Evolutionary conservation across 1,140 invertebrate genomes (phyloP).

Genomic region (Sycophaga agraensis): DNA sequence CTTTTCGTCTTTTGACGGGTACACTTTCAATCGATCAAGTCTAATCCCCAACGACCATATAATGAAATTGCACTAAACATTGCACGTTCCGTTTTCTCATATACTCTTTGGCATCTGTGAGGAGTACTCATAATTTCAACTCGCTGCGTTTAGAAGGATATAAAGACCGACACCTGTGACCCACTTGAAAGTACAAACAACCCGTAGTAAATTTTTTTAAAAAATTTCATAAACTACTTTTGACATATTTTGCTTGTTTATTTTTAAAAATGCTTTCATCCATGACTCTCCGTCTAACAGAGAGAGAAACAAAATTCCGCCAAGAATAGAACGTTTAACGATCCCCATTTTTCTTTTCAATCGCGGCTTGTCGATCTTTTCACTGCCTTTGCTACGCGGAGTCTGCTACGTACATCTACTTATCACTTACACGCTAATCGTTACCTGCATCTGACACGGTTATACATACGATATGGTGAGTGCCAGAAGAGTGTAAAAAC

Average conservation of each 20-base stretch:
- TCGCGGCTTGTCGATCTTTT: slow-evolving; percentile 6
- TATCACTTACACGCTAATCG: slow-evolving; percentile 29
- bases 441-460: slow-evolving; percentile 21
- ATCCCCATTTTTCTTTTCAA: neutral
- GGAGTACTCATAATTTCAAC: slow-evolving; percentile 8
- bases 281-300: neutral
- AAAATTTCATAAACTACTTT: no score
- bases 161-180: slow-evolving; percentile 9
- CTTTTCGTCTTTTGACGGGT: neutral
- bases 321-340: neutral
- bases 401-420: slow-evolving; percentile 17
- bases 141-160: no score
- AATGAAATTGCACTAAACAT: slow-evolving; percentile 29
- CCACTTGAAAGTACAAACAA: slow-evolving; percentile 14
- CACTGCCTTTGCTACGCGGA: slow-evolving; percentile 2
- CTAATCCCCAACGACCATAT: neutral
- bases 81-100: slow-evolving; percentile 12
- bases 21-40: slow-evolving; percentile 18
- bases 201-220: slow-evolving; percentile 4
- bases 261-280: neutral
- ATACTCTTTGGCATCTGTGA: slow-evolving; percentile 29
- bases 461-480: slow-evolving; percentile 23
- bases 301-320: neutral
- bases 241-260: neutral
- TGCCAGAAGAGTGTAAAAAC: slow-evolving; percentile 18